Conservation (phyloP, 2,797 vertebrate genomes). For the Lepilemur septentrionalis region DNA sequence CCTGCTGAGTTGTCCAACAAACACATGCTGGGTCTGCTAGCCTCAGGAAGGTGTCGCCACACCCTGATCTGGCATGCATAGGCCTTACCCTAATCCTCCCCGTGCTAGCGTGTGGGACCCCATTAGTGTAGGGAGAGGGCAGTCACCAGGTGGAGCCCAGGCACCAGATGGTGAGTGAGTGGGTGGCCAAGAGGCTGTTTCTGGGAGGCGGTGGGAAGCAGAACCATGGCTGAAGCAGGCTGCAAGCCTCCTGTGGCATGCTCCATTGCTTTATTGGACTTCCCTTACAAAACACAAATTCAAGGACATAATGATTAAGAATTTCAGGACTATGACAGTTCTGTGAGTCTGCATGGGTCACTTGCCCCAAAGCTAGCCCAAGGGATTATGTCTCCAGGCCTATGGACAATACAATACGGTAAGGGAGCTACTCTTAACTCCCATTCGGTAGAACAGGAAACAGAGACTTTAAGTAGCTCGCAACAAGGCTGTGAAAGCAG, state of each 20-base stretch:
- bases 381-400: background rate
- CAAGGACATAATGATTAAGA: background rate
- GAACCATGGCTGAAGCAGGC: no score
- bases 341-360: background rate
- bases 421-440: background rate
- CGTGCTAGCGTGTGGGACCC: background rate
- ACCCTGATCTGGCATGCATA: background rate
- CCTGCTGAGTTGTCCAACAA: background rate
- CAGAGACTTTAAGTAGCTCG: background rate
- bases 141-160: background rate
- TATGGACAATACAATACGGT: background rate
- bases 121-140: background rate
- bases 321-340: background rate
- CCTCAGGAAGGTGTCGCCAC: no score
- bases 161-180: background rate
- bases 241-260: background rate
- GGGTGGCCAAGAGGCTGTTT: background rate
- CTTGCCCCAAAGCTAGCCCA: background rate
- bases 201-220: background rate
- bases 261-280: background rate
- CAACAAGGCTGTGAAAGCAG: background rate
- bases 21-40: background rate
- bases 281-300: background rate
- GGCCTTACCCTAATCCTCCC: background rate
- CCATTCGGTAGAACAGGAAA: background rate